Conservation (phyloP, 2,797 vertebrate genomes). For the Orestias chungarensis region DNA sequence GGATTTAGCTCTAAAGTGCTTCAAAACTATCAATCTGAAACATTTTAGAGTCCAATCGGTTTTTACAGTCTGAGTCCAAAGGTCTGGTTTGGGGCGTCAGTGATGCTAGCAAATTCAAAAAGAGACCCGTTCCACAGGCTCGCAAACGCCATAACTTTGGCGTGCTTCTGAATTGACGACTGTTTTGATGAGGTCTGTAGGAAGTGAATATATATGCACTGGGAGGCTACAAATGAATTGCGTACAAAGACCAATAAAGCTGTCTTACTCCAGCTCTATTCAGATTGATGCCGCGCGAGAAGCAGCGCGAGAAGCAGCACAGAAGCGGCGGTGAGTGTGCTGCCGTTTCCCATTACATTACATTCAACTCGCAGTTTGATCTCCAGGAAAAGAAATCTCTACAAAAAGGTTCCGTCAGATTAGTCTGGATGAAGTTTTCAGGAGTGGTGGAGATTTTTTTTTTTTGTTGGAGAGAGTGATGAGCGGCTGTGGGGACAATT, state of each 20-base stretch:
- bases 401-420: background rate
- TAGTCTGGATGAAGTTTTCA: background rate
- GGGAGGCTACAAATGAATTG: slow-evolving; percentile 1
- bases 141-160: background rate
- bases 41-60: too few relatives aligned
- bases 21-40: background rate
- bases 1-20: background rate
- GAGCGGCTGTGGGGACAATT: background rate
- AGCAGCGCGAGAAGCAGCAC: background rate
- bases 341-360: background rate
- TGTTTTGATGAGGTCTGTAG: background rate
- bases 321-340: background rate
- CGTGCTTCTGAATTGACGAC: background rate
- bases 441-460: background rate
- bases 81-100: too few relatives aligned
- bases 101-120: background rate
- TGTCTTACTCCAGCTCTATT: background rate
- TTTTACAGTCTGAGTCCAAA: too few relatives aligned
- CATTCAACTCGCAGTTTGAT: background rate
- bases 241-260: background rate
- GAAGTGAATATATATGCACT: slow-evolving; percentile 4
- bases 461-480: background rate
- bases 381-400: background rate
- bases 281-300: background rate
- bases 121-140: background rate